Percentiles rank a stretch among this genome's conserved stretches.
Evolutionary conservation across 2,888 invertebrate species (phyloP).

Genomic region (Drosophila formosana): DNA sequence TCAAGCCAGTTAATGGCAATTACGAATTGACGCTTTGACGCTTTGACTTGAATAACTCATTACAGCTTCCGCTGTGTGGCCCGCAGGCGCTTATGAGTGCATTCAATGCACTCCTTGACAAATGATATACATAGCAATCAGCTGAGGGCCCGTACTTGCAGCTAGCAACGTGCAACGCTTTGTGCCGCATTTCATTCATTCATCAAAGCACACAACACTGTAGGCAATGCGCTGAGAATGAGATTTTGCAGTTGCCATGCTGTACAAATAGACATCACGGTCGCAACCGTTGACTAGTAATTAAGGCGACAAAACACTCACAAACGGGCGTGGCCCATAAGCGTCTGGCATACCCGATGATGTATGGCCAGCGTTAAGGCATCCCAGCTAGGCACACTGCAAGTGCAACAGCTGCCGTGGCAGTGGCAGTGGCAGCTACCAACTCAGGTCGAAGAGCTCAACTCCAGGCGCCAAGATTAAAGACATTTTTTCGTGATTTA

Average conservation of each 20-base stretch:
- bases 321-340: constrained; percentile 67
- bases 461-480: constrained; percentile 74
- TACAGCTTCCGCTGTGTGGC: constrained; percentile 72
- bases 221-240: constrained; percentile 37
- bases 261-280: constrained; percentile 65
- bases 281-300: constrained; percentile 59
- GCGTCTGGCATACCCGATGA: constrained; percentile 63
- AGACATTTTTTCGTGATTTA: constrained; percentile 78
- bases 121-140: constrained; percentile 70
- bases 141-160: constrained; percentile 22
- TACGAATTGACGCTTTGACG: constrained; percentile 59
- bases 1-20: constrained; percentile 64
- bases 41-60: constrained; percentile 73
- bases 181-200: constrained; percentile 58
- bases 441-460: constrained; percentile 25
- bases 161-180: constrained; percentile 18
- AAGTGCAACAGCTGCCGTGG: constrained; percentile 22
- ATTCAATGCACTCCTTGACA: constrained; percentile 75
- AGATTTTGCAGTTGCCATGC: constrained; percentile 39
- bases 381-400: constrained; percentile 10
- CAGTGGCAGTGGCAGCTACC: constrained; percentile 29
- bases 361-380: constrained; percentile 64
- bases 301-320: constrained; percentile 80
- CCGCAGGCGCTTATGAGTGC: constrained; percentile 54
- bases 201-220: constrained; percentile 55